Conservation (phyloP, 2,797 vertebrate species). For the Paedocypris micromegethes region DNA sequence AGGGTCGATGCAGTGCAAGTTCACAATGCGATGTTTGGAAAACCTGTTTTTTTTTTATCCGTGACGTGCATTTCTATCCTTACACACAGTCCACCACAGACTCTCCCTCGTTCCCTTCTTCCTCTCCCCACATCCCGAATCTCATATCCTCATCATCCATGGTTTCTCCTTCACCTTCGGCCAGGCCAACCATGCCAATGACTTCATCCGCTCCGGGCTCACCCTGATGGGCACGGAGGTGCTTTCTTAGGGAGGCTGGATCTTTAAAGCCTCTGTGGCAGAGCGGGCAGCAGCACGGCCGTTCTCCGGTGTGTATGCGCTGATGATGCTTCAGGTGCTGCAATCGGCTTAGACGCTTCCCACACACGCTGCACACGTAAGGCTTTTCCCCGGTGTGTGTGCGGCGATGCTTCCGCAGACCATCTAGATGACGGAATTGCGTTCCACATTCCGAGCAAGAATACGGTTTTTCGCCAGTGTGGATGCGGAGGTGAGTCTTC, state of each 20-base stretch:
- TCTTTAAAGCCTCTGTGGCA: conserved; percentile 76
- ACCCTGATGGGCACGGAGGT: conserved; percentile 67
- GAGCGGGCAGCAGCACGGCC: conserved; percentile 73
- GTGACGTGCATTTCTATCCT: neutral
- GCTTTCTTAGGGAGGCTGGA: conserved; percentile 70
- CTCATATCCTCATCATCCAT: conserved; percentile 72
- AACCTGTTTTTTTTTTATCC: neutral
- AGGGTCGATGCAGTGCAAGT: neutral
- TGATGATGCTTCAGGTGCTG: conserved; percentile 80
- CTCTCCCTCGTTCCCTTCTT: conserved; percentile 67
- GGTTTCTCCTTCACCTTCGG: conserved; percentile 30
- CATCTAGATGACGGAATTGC: conserved; percentile 74
- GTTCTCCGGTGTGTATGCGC: conserved; percentile 77
- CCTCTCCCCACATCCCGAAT: conserved; percentile 71
- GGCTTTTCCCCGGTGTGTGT: conserved; percentile 77
- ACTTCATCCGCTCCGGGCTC: conserved; percentile 61
- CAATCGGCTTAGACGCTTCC: conserved; percentile 74
- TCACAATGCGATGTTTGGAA: neutral
- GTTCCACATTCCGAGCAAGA: conserved; percentile 81
- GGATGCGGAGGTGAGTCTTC: conserved; percentile 78
- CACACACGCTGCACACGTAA: conserved; percentile 71
- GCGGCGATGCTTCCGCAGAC: conserved; percentile 74
- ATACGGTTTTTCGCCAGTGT: conserved; percentile 98
- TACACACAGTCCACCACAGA: conserved; percentile 69
- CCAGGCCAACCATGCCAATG: conserved; percentile 38